Conservation (phyloP, 2,113 vertebrate genomes). For the Fregetta grallaria region DNA sequence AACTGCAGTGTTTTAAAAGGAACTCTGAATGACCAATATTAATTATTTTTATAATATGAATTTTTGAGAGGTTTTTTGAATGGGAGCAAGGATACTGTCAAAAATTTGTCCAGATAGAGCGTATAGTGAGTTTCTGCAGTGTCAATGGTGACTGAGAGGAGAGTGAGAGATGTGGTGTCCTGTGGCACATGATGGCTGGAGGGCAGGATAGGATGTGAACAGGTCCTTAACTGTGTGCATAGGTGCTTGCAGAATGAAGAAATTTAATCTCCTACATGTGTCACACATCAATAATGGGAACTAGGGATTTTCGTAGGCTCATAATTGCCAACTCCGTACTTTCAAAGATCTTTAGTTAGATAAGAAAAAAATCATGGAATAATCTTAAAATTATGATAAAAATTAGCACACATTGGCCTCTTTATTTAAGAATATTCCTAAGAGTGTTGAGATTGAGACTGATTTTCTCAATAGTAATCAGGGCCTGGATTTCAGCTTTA, state of each 20-base stretch:
- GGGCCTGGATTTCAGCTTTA: not conserved
- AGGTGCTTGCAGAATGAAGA: not conserved
- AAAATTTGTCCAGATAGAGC: not conserved
- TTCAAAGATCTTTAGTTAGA: not conserved
- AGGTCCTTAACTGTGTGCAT: not conserved
- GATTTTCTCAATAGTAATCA: not conserved
- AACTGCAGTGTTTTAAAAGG: not conserved
- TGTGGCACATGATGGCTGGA: not conserved
- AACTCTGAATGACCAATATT: not conserved
- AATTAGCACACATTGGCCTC: not conserved
- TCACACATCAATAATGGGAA: rapidly evolving
- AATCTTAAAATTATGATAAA: not conserved
- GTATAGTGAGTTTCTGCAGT: not conserved
- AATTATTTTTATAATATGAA: not conserved
- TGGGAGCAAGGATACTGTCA: not conserved
- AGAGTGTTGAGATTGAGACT: not conserved
- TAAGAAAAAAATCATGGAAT: not conserved
- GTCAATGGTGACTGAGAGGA: not conserved
- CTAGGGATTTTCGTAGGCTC: not conserved
- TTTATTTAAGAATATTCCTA: not conserved
- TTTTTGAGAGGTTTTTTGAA: not conserved
- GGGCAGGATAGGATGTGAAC: not conserved
- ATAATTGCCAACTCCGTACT: not conserved
- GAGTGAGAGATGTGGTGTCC: no score
- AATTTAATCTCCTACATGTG: not conserved